Evolutionary conservation across 2,113 vertebrate genomes (phyloP), one percentile per base, ranked within the genome.

Genomic region (Panthera leo): DNA sequence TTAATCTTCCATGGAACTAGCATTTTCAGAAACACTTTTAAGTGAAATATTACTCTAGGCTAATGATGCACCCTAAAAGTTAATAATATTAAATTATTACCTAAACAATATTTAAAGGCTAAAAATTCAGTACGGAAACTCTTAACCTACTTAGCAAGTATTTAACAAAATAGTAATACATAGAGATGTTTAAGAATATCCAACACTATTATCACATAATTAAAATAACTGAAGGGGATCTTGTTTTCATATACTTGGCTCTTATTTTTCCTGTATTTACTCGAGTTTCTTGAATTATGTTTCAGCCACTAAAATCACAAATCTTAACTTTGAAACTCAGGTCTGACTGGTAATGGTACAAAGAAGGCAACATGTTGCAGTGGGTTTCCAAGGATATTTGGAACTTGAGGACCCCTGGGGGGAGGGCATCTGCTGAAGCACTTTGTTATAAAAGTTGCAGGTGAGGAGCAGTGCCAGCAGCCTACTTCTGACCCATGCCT

Each of bases 11-110:
- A 70, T 4, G 18, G 85, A 95, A 71, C 23, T 78, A 63, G 25
- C 68, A 58, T 94, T 96, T 75, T 95, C 51, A 97, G 96, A 39
- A 73, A 83, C 51, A 82, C 3, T 70, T 82, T 93, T 75, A 42
- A 95, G 25, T 25, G 73, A 82, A 89, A 14, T 95, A 79, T 86
- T 95, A 53, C 31, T 96, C 51, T 85, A 92, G 58, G 53, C 19
- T 96, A 90, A 86, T 75, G 63, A 85, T 88, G 15, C 45, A 48
- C 23, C 87, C 48, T 67, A 61, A 85, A 87, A 90, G 31, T 83
- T 82, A 78, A 76, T 42, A 84, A 78, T 63, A 78, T 76, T 75
- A 39, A 87, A 85, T 70, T 48, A 36, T 93, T 79, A 63, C 45
- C 55, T 92, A 68, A 93, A 68, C 39, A 95, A 29, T 79, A 75